Conservation (phyloP, 2,888 invertebrate genomes). For the Zootermopsis nevadensis region DNA sequence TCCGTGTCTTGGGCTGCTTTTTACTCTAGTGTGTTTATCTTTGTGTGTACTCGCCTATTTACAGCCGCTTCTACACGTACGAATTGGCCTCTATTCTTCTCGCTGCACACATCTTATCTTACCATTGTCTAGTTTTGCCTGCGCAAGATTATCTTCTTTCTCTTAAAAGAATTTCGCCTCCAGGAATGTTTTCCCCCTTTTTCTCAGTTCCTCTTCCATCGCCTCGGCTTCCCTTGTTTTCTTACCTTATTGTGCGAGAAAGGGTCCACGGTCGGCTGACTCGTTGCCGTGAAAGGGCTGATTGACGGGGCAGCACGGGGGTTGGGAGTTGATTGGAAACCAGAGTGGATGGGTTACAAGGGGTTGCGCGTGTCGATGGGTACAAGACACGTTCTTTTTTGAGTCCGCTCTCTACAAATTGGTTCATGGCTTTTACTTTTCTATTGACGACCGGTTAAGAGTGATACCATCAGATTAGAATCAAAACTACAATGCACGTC, state of each 20-base stretch:
- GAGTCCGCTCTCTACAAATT: too few relatives aligned
- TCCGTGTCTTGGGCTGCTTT: too few relatives aligned
- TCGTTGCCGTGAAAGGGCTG: background rate
- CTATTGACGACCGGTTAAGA: too few relatives aligned
- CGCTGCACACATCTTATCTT: background rate
- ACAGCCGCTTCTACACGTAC: constrained; percentile 18
- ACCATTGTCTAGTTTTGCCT: constrained; percentile 17
- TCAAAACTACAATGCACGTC: too few relatives aligned
- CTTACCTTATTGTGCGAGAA: constrained; percentile 19
- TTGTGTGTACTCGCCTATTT: constrained; percentile 35
- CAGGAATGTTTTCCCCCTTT: background rate
- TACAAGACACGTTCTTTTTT: background rate
- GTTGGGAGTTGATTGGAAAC: constrained; percentile 36
- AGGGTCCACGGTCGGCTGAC: background rate
- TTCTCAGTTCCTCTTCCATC: background rate
- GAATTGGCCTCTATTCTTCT: constrained; percentile 41
- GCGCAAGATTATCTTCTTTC: background rate
- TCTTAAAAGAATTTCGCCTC: background rate
- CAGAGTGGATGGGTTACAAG: background rate
- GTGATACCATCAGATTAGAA: too few relatives aligned
- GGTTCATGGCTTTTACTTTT: too few relatives aligned
- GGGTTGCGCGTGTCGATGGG: background rate
- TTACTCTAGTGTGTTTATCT: too few relatives aligned
- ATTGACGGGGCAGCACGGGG: constrained; percentile 31
- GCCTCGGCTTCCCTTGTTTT: background rate